phyloP scores from a whole-genome alignment of 2,888 invertebrate genomes.

The Autographa gamma region DNA sequence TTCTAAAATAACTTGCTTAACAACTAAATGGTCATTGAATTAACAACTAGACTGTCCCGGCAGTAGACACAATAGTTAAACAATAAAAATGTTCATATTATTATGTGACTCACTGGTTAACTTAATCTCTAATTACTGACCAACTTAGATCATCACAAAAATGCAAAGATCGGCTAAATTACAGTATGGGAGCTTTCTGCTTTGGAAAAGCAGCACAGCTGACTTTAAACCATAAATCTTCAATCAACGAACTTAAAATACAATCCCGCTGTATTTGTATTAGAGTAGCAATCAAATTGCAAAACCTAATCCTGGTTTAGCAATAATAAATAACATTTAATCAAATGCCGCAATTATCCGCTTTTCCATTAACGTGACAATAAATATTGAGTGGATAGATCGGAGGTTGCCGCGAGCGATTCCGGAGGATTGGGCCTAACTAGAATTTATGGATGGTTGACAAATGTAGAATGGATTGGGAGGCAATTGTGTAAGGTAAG shows the following conservation, averaged over 20 bases:
- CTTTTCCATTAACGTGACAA: slow-evolving; percentile 64
- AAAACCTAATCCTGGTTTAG: slow-evolving; percentile 24
- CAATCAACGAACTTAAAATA: not conserved
- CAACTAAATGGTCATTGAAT: no score
- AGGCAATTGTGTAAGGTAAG: slow-evolving; percentile 40
- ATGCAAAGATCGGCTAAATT: no score
- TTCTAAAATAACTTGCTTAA: no score
- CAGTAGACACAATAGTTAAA: no score
- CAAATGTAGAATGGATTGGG: slow-evolving; percentile 63
- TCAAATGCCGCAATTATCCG: slow-evolving; percentile 53
- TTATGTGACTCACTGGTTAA: no score
- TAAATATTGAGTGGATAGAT: slow-evolving; percentile 61
- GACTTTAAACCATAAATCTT: not conserved
- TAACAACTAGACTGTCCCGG: no score
- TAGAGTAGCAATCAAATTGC: slow-evolving; percentile 21
- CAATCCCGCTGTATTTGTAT: not conserved
- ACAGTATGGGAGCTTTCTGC: no score
- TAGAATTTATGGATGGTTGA: slow-evolving; percentile 77
- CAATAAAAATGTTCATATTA: no score
- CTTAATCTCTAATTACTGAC: no score
- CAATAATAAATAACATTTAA: slow-evolving; percentile 43
- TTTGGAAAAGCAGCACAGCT: no score
- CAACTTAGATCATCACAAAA: no score
- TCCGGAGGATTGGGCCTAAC: slow-evolving; percentile 72
- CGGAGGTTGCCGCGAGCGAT: slow-evolving; percentile 65